phyloP scores from a whole-genome alignment of 2,888 invertebrate genomes.

The Phalera bucephala region DNA sequence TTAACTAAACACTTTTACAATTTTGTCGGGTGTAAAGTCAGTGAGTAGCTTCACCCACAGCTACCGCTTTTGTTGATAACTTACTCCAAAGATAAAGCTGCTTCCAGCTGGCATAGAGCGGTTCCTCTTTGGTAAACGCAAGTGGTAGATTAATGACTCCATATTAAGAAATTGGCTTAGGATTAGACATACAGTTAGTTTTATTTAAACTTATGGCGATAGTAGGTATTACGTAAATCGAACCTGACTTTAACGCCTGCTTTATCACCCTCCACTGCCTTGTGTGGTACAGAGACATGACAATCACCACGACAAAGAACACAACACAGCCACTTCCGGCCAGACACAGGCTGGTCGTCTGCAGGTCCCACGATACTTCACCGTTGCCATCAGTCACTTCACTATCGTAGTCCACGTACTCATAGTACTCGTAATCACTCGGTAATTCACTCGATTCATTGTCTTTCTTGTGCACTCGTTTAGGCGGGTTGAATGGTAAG shows the following conservation, averaged over 20 bases:
- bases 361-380: conserved; percentile 87
- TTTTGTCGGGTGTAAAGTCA: no score
- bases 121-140: no score
- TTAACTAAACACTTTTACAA: no score
- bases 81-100: no score
- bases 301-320: conserved; percentile 90
- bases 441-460: conserved; percentile 50
- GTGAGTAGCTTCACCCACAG: no score
- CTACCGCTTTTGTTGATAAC: no score
- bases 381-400: conserved; percentile 61
- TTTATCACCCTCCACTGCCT: conserved; percentile 91
- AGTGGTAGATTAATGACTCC: conserved; percentile 12
- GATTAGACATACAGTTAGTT: no score
- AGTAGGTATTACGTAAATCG: conserved; percentile 38
- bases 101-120: no score
- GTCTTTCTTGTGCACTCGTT: conserved; percentile 39
- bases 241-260: conserved; percentile 90
- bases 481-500: conserved; percentile 79
- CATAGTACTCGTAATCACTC: conserved; percentile 72
- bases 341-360: conserved; percentile 87
- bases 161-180: no score
- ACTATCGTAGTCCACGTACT: conserved; percentile 68
- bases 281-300: conserved; percentile 89
- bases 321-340: conserved; percentile 90
- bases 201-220: no score